phyloP scores from a whole-genome alignment of 2,888 invertebrate genomes.

The Silvanus unidentatus region DNA sequence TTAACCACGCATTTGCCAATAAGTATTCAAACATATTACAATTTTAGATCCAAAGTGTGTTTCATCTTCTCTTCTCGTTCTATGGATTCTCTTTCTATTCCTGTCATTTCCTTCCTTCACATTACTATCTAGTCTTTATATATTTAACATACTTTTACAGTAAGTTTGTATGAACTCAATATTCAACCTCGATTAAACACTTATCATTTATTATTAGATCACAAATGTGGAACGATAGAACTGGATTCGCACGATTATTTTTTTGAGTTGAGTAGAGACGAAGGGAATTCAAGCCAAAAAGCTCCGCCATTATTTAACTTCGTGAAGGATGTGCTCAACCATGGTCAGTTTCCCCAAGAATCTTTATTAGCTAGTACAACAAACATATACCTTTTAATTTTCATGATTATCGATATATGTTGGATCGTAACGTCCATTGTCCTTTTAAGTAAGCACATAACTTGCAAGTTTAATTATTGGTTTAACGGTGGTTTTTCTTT shows the following conservation, averaged over 20 bases:
- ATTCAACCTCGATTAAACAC: no score
- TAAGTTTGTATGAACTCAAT: slow-evolving; percentile 22
- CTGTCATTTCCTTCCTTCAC: slow-evolving; percentile 26
- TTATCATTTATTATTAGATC: slow-evolving; percentile 22
- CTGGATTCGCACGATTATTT: slow-evolving; percentile 15
- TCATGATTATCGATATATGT: slow-evolving; percentile 27
- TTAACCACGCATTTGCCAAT: background rate
- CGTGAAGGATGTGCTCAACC: slow-evolving; percentile 18
- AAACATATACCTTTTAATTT: slow-evolving; percentile 21
- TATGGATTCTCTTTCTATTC: slow-evolving; percentile 26
- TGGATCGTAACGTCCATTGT: slow-evolving; percentile 34
- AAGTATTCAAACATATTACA: no score
- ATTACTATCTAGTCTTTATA: slow-evolving; percentile 25
- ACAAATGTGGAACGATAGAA: slow-evolving; percentile 19
- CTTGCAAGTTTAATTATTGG: slow-evolving; percentile 6
- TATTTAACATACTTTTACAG: slow-evolving; percentile 39
- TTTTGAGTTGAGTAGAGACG: slow-evolving; percentile 8
- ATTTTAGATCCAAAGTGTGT: slow-evolving; percentile 4
- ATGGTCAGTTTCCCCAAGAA: slow-evolving; percentile 22
- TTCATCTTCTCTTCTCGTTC: slow-evolving; percentile 29
- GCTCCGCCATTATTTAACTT: slow-evolving; percentile 19
- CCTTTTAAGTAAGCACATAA: background rate
- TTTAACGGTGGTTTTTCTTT: no score
- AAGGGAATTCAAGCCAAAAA: no score
- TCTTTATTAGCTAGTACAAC: slow-evolving; percentile 20